These are phyloP conservation scores for Formica exsecta DNA, from an alignment of 1,140 invertebrate species.

Conservation along the genomic window DNA sequence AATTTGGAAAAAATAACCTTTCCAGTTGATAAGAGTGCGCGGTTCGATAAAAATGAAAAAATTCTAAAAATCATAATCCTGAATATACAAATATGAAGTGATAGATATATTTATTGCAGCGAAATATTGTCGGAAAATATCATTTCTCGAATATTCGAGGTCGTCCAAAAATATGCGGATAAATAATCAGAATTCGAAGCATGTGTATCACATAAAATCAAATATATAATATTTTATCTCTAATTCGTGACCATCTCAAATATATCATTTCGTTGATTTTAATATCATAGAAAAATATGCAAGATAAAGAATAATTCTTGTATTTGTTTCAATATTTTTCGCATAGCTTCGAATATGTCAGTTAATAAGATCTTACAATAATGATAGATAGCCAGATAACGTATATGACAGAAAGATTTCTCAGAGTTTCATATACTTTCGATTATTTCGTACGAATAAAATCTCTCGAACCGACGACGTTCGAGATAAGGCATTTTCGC, in stretches of 20 bases:
- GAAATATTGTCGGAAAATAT: slow-evolving; percentile 50
- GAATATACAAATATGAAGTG: slow-evolving; percentile 16
- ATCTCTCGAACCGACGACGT: slow-evolving; percentile 3
- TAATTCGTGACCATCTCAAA: slow-evolving; percentile 1
- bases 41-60: slow-evolving; percentile 6
- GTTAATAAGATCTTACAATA: background rate
- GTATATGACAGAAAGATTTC: background rate
- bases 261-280: slow-evolving; percentile 1
- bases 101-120: slow-evolving; percentile 28
- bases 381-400: background rate
- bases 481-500: background rate
- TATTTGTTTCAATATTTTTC: background rate
- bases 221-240: background rate
- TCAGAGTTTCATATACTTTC: background rate
- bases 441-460: background rate
- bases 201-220: background rate
- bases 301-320: background rate
- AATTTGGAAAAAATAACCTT: slow-evolving; percentile 6
- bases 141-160: slow-evolving; percentile 18
- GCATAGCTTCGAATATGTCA: background rate
- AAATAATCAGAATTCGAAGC: slow-evolving; percentile 37
- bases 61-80: slow-evolving; percentile 26
- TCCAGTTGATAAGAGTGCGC: background rate
- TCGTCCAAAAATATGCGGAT: background rate
- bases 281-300: background rate